Percentiles rank a stretch among this genome's conserved stretches.
These are phyloP conservation scores for Cherax destructor DNA, from an alignment of 1,140 invertebrate species.

Conservation along the genomic window DNA sequence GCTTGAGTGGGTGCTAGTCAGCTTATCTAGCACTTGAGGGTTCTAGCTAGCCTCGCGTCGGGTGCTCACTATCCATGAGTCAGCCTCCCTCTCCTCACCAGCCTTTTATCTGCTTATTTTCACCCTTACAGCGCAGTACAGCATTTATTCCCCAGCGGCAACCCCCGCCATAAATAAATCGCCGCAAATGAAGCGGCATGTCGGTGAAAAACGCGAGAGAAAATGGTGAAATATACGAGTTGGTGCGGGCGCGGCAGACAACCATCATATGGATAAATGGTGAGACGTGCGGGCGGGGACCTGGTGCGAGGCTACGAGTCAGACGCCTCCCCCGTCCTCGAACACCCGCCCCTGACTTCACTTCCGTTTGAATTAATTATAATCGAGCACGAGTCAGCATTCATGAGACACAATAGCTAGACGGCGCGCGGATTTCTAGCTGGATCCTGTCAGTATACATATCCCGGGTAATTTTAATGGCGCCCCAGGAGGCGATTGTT, in stretches of 20 bases:
- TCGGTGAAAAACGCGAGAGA: slow-evolving; percentile 27
- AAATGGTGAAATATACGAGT: slow-evolving; percentile 64
- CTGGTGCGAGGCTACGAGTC: slow-evolving; percentile 64
- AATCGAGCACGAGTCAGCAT: slow-evolving; percentile 59
- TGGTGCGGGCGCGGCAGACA: slow-evolving; percentile 48
- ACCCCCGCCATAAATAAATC: neutral
- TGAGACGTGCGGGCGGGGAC: slow-evolving; percentile 45
- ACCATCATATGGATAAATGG: slow-evolving; percentile 66
- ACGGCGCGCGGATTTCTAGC: slow-evolving; percentile 28
- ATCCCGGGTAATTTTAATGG: slow-evolving; percentile 4
- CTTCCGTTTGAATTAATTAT: slow-evolving; percentile 66
- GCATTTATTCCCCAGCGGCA: slow-evolving; percentile 3
- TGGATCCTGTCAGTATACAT: slow-evolving; percentile 37
- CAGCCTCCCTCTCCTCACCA: slow-evolving; percentile 16
- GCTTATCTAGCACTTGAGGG: no score
- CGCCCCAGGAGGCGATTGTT: neutral
- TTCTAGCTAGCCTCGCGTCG: neutral
- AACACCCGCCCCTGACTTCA: slow-evolving; percentile 49
- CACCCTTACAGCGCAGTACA: neutral
- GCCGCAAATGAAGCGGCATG: neutral
- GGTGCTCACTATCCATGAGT: slow-evolving; percentile 31
- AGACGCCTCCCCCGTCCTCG: slow-evolving; percentile 52
- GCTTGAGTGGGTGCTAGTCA: no score
- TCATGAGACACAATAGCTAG: slow-evolving; percentile 61
- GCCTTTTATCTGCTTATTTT: neutral